phyloP scores from a whole-genome alignment of 2,113 vertebrate genomes.

The Charina bottae region DNA sequence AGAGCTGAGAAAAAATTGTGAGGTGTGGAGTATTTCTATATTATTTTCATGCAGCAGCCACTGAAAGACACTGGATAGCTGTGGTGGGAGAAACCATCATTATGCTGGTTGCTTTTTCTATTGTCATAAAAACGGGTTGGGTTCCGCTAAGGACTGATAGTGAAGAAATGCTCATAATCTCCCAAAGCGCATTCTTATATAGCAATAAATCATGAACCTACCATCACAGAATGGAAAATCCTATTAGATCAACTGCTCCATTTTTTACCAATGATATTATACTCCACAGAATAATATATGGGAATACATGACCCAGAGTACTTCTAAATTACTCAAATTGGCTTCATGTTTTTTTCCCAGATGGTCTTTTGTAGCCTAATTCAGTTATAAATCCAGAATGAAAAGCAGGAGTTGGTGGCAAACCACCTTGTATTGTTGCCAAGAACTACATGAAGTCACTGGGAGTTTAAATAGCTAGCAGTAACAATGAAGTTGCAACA shows the following conservation, averaged over 20 bases:
- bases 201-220: conserved; percentile 47
- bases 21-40: neutral
- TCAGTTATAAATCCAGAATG: conserved; percentile 30
- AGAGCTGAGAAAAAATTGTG: neutral
- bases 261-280: conserved; percentile 50
- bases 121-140: neutral
- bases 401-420: neutral
- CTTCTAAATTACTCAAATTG: conserved; percentile 64
- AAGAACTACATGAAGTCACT: neutral
- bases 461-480: neutral
- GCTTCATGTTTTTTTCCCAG: conserved; percentile 43
- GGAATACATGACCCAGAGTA: conserved; percentile 46
- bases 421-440: conserved; percentile 28
- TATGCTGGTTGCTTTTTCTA: neutral
- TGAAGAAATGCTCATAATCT: neutral
- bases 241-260: conserved; percentile 47
- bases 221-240: conserved; percentile 42
- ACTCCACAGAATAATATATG: conserved; percentile 50
- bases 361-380: conserved; percentile 22
- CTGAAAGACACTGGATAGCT: neutral
- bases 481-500: neutral
- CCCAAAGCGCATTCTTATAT: conserved; percentile 38
- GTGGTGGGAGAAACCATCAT: neutral
- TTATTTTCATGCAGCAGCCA: neutral
- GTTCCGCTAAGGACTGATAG: neutral